Evolutionary conservation across 2,797 vertebrate species (phyloP).

Genomic region (Crypturellus tataupa): DNA sequence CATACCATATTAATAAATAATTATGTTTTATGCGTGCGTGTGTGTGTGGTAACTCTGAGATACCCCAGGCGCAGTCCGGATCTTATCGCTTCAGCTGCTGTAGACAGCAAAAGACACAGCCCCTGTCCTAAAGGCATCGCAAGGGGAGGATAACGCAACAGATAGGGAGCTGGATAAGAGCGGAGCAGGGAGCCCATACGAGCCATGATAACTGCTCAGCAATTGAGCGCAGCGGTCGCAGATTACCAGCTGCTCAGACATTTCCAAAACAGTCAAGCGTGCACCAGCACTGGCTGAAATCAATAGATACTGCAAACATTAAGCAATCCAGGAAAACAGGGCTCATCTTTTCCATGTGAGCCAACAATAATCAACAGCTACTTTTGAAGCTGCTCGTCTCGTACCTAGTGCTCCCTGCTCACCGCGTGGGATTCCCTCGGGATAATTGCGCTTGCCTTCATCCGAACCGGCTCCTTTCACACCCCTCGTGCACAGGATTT

Average conservation of each 20-base stretch:
- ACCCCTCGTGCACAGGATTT: background rate
- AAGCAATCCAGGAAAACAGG: constrained; percentile 41
- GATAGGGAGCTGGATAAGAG: background rate
- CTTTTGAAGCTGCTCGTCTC: background rate
- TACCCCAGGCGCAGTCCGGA: background rate
- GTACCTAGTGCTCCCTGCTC: background rate
- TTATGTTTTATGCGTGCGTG: background rate
- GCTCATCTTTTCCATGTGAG: constrained; percentile 33
- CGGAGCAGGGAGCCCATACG: background rate
- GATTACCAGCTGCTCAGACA: background rate
- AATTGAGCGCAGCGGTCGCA: background rate
- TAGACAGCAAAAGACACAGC: background rate
- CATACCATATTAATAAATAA: constrained; percentile 54
- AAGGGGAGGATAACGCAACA: background rate
- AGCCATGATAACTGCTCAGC: background rate
- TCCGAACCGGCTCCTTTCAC: background rate
- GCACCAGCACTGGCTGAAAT: constrained; percentile 38
- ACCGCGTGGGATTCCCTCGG: fast-evolving
- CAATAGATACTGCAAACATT: background rate
- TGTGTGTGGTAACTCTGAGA: background rate
- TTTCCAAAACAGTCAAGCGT: background rate
- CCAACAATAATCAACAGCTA: background rate
- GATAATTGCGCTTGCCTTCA: fast-evolving
- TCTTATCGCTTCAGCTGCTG: constrained; percentile 16
- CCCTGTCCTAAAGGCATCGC: background rate